Evolutionary conservation across 2,797 vertebrate species (phyloP), one percentile per base, ranked within the genome.

Genomic region (Pseudomugil tenellus): DNA sequence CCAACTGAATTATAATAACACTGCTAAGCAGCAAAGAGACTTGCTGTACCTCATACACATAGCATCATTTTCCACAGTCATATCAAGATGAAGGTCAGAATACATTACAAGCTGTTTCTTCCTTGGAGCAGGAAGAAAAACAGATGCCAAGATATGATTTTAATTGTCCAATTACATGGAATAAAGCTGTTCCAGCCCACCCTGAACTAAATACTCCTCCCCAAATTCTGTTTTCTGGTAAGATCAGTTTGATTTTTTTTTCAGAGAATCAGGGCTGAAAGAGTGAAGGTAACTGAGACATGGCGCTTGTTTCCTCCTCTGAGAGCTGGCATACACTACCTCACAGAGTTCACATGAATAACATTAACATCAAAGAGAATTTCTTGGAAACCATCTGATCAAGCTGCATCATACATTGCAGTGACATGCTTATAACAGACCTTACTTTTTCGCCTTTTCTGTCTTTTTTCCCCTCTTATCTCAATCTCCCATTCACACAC

Each of bases 371-470:
- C 91, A 92, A 91, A 91, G 79, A 81, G 79, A 89, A 88, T 90
- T 92, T 91, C 88, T 86, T 83, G 80, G 83, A 92, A 92, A 81
- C 79, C 87, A 92, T 91, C 88, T 90, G 91, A 93, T 93, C 91
- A 89, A 91, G 86, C 89, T 91, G 77, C 74, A 89, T 86, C 87
- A 83, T 84, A 88, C 80, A 78, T 77, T 60, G 61, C 77, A 85
- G 83, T 86, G 88, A 89, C 90, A 87, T 69, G 83, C 77, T 71
- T 79, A 60, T 59, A 81, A 88, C 81, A 87, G 80, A 74, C 54
- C 58, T 52, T 48, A 19, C 58, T 28, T 43, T 11, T 28, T 46
- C 57, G 23, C 60, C 16, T 57, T 53, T 58, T 70, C 39, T 63
- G 54, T 67, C 8, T 56, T 43, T 48, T 59, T 29, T 72, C 17